phyloP scores from a whole-genome alignment of 2,888 invertebrate genomes.

The Drosophila nigricruria region DNA sequence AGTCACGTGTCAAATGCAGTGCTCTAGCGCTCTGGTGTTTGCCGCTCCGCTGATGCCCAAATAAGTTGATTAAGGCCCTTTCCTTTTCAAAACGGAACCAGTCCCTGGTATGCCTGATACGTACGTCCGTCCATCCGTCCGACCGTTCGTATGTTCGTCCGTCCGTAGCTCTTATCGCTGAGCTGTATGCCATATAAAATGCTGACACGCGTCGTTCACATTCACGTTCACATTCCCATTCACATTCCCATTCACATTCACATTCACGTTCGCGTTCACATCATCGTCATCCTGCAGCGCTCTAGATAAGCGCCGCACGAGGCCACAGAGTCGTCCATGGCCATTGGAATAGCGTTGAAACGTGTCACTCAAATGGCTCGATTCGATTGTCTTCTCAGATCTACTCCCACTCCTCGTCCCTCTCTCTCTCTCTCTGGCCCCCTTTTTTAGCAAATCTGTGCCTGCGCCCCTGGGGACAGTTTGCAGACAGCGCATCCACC shows the following conservation, averaged over 20 bases:
- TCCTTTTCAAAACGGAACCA: not conserved
- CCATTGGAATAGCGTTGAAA: conserved; percentile 66
- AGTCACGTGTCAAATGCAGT: conserved; percentile 72
- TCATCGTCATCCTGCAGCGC: conserved; percentile 46
- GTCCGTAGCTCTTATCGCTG: conserved; percentile 35
- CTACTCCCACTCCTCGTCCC: not conserved
- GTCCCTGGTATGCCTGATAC: conserved; percentile 11
- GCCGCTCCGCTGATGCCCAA: conserved; percentile 65
- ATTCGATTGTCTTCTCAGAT: conserved; percentile 54
- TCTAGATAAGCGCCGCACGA: conserved; percentile 69
- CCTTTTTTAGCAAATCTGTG: conserved; percentile 40
- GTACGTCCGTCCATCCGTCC: not conserved
- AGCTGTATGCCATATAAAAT: conserved; percentile 77
- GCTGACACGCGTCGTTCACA: conserved; percentile 76
- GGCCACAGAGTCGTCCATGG: conserved; percentile 25
- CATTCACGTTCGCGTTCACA: conserved; percentile 31
- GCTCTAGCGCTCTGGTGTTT: conserved; percentile 35
- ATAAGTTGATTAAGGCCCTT: conserved; percentile 74
- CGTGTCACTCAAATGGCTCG: conserved; percentile 70
- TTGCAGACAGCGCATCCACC: conserved; percentile 45
- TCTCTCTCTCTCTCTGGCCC: not conserved
- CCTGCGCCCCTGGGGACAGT: conserved; percentile 48
- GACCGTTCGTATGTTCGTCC: not conserved
- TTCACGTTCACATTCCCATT: conserved; percentile 6
- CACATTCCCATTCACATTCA: conserved; percentile 26